Evolutionary conservation across 2,888 invertebrate species (phyloP), one percentile per base, ranked within the genome.

Genomic region (Plagodis pulveraria): DNA sequence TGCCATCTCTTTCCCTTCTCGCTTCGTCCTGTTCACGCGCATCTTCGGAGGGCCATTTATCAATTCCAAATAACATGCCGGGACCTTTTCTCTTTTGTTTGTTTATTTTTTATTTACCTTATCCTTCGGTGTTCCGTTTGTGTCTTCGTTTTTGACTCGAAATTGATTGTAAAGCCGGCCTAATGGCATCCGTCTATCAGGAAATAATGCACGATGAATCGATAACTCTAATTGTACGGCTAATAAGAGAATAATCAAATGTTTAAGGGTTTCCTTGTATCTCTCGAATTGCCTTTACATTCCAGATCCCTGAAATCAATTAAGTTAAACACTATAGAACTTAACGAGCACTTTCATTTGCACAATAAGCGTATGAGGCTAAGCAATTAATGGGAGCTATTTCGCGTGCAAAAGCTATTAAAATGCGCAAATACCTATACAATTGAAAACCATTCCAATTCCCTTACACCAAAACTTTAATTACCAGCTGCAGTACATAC

Each of bases 21-120:
- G 88, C 84, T 88, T 72, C 71, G 73, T 89, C 84, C 78, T 76
- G 63, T 70, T 91, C 84, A 54, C 78, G 70, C 89, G 78, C 89
- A 78, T 85, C 90, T 89, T 81, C 80, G 87, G 86, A 83, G 85
- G 87, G 83, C 88, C 87, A 92, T 92, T 92, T 92, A 92, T 92
- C 92, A 91, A 92, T 89, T 87, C 92, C 87, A 91, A 92, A 91
- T 91, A 92, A 91, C 91, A 90, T 91, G 86, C 86, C 88, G 87
- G 87, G 88, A 79, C 83, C 86, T 87, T 91, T 90, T 87, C 84
- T 85, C 80, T 80, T 84, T 73, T 85, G 86, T 89, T 88, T 91
- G 80, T 91, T 91, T 90, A 78, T 90, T 90, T 90, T 91, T 90
- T 91, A 87, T 89, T 91, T 88, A 87, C 85, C 78, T 89, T 89